phyloP scores from a whole-genome alignment of 2,113 vertebrate genomes.

The Melanerpes formicivorus region DNA sequence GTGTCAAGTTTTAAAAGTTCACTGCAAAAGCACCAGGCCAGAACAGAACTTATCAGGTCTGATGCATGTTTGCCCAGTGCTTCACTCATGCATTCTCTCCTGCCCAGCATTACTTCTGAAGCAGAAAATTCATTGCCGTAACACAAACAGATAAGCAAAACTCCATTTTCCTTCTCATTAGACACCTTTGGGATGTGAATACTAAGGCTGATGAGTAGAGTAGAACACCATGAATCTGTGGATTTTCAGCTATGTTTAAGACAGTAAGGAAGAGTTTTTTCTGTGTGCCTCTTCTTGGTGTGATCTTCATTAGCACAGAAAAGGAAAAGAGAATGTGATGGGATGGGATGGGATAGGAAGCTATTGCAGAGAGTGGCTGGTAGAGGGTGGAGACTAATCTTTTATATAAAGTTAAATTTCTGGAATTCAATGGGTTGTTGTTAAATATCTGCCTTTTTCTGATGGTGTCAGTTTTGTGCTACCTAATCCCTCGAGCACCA shows the following conservation, averaged over 20 bases:
- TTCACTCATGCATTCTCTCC: background rate
- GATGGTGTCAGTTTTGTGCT: background rate
- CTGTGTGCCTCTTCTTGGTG: background rate
- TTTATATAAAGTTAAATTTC: background rate
- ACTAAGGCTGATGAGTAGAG: background rate
- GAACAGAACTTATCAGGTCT: slow-evolving; percentile 25
- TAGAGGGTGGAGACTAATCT: background rate
- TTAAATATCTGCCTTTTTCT: background rate
- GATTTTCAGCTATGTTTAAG: background rate
- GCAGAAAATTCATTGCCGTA: background rate
- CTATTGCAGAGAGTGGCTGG: background rate
- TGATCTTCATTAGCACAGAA: background rate
- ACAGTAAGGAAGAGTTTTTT: background rate
- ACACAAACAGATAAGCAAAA: background rate
- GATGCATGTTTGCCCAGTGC: background rate
- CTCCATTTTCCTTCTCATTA: background rate
- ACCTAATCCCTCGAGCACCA: background rate
- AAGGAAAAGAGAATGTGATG: background rate
- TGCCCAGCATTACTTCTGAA: background rate
- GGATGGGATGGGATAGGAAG: background rate
- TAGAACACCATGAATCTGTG: background rate
- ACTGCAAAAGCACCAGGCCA: background rate
- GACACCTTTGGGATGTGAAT: background rate
- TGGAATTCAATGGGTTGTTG: background rate
- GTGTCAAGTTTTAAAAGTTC: background rate